Base-by-base conservation (phyloP, 2,113 vertebrate species). In the Eolophus roseicapilla region DNA sequence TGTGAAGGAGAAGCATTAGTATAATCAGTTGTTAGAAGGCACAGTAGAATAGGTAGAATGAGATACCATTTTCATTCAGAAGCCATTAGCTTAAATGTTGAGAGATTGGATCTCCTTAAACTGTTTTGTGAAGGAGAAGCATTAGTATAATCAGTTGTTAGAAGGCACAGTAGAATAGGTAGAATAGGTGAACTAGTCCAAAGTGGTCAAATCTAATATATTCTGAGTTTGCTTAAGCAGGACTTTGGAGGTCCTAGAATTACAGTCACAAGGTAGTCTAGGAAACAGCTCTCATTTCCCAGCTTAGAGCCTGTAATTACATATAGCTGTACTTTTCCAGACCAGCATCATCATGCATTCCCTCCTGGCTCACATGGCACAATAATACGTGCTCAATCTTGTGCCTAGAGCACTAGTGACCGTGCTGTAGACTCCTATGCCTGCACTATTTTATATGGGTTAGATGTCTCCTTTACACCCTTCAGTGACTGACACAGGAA, bases 301-400 rank as follows among this genome's bases (percentile, higher is more conserved):
- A 71, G 49, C 11, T 68, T 37, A 46, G 49, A 95, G 91, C 33
- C 20, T 83, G 17, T 78, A 78, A 88, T 44, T 68, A 76, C 55
- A 84, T 71, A 35, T 2, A 78, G 80, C 3, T 92, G 88, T 95
- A 95, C 50, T 93, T 93, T 93, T 95, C 89, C 96, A 93, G 73
- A 78, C 23, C 60, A 64, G 50, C 83, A 46, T 15, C 50, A 68
- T 47, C 93, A 89, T 17, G 9, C 80, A 37, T 88, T 92, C 69
- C 82, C 50, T 86, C 25, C 39, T 33, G 43, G 77, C 74, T 95
- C 95, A 89, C 17, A 0, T 64, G 83, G 50, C 7, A 4, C 55
- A 88, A 17, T 1, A 7, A 46, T 24, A 60, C 5, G 8, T 92
- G 91, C 64, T 86, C 80, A 70, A 0, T 43, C 80, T 83, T 39